phyloP scores from a whole-genome alignment of 2,888 invertebrate species.

The Cistogaster globosa region DNA sequence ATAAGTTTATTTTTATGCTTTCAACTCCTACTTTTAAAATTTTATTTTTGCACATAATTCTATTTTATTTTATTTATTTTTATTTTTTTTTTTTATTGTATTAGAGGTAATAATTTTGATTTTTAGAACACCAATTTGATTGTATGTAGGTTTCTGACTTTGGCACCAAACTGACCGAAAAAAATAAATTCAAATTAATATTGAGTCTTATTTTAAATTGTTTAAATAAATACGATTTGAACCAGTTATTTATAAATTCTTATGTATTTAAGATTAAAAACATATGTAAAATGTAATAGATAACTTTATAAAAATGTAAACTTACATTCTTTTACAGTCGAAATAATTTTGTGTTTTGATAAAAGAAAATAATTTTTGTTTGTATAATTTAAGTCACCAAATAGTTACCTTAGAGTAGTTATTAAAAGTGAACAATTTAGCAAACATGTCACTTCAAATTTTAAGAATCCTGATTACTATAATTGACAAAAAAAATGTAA shows the following conservation, averaged over 20 bases:
- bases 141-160: slow-evolving; percentile 49
- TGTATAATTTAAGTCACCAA: too few species aligned
- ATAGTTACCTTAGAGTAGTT: too few species aligned
- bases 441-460: too few species aligned
- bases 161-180: slow-evolving; percentile 38
- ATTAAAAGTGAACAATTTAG: too few species aligned
- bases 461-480: too few species aligned
- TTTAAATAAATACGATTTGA: too few species aligned
- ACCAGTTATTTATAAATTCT: too few species aligned
- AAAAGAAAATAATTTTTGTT: too few species aligned
- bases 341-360: too few species aligned
- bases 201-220: background rate
- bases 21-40: slow-evolving; percentile 58
- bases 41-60: slow-evolving; percentile 6
- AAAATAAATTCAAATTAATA: background rate
- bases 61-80: background rate
- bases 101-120: slow-evolving; percentile 44
- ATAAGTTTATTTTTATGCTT: background rate
- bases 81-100: slow-evolving; percentile 27
- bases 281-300: too few species aligned
- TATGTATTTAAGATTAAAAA: too few species aligned
- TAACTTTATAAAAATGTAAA: background rate
- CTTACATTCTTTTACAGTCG: background rate
- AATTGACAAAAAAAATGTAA: too few species aligned
- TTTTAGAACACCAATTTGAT: slow-evolving; percentile 37